Evolutionary conservation across 2,888 invertebrate species (phyloP), one percentile per base, ranked within the genome.

Genomic region (Noctua fimbriata): DNA sequence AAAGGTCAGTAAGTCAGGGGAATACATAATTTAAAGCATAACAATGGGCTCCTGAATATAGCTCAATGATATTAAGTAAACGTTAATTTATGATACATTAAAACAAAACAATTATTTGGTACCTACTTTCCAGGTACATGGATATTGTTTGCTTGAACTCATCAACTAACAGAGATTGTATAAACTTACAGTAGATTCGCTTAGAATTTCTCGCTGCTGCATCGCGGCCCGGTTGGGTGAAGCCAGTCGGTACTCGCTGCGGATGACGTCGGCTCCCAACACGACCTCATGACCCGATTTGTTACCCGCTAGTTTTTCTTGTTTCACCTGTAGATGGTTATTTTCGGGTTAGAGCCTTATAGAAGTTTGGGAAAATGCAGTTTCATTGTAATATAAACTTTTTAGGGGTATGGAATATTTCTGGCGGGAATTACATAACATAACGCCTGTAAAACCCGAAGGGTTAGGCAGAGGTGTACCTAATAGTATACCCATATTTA

Each of bases 191-290:
- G 97, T 97, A 28, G 97, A 97, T 90, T 98, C 98, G 55, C 97
- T 98, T 60, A 98, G 97, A 79, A 98, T 97, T 90, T 98, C 98
- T 71, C 98, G 94, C 87, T 98, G 98, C 87, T 98, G 98, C 83
- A 98, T 91, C 18, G 95, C 93, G 2, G 94, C 93, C 32, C 91
- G 83, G 44, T 89, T 87, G 6, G 93, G 92, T 47, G 94, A 92
- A 0, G 95, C 93, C 7, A 96, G 92, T 10, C 96, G 90, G 90
- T 97, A 97, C 84, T 96, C 96, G 85, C 95, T 96, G 77, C 96
- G 94, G 87, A 96, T 95, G 79, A 96, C 94, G 87, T 96, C 96
- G 3, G 96, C 96, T 3, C 94, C 94, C 4, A 97, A 85, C 14
- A 89, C 88, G 1, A 88, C 92, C 0, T 84, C 87, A 0, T 91